Percentiles rank a stretch among this genome's conserved stretches.
These are phyloP conservation scores for Delichon dasypus DNA, from an alignment of 2,797 vertebrate genomes.

Conservation along the genomic window DNA sequence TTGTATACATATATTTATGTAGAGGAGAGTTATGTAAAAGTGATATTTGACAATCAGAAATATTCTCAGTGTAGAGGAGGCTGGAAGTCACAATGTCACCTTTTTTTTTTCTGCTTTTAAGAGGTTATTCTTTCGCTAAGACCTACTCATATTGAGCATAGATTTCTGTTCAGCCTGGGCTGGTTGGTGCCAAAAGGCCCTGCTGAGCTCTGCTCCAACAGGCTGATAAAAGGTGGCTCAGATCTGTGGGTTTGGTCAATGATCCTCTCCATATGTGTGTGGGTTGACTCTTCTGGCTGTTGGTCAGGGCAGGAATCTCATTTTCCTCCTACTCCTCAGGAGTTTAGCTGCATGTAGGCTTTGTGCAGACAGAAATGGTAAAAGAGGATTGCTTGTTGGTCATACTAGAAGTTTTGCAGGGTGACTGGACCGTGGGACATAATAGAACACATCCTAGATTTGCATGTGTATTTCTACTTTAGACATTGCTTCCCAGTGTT, in stretches of 20 bases:
- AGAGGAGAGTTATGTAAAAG: neutral
- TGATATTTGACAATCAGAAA: neutral
- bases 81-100: neutral
- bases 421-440: rapidly evolving
- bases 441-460: neutral
- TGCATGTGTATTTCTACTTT: neutral
- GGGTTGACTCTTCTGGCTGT: neutral
- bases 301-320: neutral
- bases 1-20: neutral
- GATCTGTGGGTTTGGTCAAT: neutral
- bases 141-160: neutral
- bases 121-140: neutral
- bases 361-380: neutral
- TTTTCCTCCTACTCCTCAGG: neutral
- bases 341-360: neutral
- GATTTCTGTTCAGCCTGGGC: neutral
- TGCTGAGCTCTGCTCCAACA: neutral
- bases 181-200: neutral
- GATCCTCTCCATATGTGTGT: rapidly evolving
- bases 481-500: neutral
- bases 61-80: neutral
- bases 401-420: neutral
- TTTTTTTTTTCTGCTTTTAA: neutral
- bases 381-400: neutral
- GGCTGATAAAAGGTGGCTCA: neutral